Evolutionary conservation across 2,888 invertebrate species (phyloP).

Genomic region (Strigamia maritima): DNA sequence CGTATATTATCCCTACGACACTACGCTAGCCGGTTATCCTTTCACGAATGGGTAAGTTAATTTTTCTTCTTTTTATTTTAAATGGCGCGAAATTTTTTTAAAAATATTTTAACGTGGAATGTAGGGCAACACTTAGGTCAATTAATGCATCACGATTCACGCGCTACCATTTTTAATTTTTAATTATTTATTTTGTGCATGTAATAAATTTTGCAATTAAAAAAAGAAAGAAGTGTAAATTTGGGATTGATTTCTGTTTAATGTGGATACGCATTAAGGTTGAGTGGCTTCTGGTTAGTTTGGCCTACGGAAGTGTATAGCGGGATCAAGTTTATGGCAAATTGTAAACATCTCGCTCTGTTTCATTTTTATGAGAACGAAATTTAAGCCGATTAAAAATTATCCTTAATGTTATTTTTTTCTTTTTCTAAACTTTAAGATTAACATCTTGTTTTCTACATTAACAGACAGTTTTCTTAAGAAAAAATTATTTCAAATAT

Average conservation of each 20-base stretch:
- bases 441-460: neutral
- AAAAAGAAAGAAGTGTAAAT: neutral
- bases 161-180: neutral
- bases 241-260: neutral
- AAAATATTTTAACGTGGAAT: neutral
- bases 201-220: neutral
- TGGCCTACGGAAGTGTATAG: constrained; percentile 21
- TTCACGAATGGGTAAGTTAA: constrained; percentile 81
- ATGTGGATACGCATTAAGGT: neutral
- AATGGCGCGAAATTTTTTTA: neutral
- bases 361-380: constrained; percentile 22
- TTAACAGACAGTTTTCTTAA: neutral
- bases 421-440: neutral
- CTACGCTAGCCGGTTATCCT: constrained; percentile 84
- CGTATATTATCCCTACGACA: constrained; percentile 88
- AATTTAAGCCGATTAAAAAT: constrained; percentile 13
- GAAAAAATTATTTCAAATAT: neutral
- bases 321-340: constrained; percentile 1
- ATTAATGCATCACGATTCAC: neutral
- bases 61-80: neutral
- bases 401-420: neutral
- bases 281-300: constrained; percentile 1
- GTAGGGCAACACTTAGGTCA: neutral
- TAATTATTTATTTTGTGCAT: neutral
- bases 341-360: constrained; percentile 24